phyloP scores from a whole-genome alignment of 2,113 vertebrate genomes.

The Rhinolophus ferrumequinum region DNA sequence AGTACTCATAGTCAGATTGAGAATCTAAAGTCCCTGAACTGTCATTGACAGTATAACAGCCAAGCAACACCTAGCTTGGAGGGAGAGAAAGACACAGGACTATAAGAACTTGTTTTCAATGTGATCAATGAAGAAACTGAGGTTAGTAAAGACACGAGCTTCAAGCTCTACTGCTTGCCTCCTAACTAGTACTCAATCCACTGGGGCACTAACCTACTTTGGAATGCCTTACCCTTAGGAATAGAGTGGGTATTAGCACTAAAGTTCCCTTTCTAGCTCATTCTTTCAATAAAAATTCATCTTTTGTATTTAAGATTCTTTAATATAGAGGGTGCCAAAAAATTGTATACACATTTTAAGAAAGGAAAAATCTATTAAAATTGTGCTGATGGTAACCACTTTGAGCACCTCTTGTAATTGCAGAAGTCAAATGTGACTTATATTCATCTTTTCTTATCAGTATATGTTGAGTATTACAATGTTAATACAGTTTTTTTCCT shows the following conservation, averaged over 20 bases:
- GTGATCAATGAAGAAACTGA: neutral
- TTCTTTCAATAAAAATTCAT: constrained; percentile 7
- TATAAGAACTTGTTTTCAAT: neutral
- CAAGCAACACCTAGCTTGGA: neutral
- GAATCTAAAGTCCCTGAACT: neutral
- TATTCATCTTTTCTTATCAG: too few species aligned
- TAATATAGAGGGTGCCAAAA: neutral
- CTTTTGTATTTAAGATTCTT: neutral
- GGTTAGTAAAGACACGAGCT: neutral
- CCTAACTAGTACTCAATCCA: neutral
- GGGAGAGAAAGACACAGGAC: neutral
- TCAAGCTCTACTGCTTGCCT: neutral
- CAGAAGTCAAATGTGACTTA: too few species aligned
- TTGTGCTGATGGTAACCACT: too few species aligned
- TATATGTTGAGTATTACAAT: too few species aligned
- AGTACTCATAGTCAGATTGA: neutral
- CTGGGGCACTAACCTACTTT: neutral
- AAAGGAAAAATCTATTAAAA: too few species aligned
- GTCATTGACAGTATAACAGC: neutral
- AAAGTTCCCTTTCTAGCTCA: neutral
- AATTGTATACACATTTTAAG: too few species aligned
- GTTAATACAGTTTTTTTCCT: too few species aligned
- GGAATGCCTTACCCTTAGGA: neutral
- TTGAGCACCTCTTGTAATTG: too few species aligned
- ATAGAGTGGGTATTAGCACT: neutral